Conservation (phyloP, 2,113 vertebrate genomes). For the Cynopterus brachyotis region DNA sequence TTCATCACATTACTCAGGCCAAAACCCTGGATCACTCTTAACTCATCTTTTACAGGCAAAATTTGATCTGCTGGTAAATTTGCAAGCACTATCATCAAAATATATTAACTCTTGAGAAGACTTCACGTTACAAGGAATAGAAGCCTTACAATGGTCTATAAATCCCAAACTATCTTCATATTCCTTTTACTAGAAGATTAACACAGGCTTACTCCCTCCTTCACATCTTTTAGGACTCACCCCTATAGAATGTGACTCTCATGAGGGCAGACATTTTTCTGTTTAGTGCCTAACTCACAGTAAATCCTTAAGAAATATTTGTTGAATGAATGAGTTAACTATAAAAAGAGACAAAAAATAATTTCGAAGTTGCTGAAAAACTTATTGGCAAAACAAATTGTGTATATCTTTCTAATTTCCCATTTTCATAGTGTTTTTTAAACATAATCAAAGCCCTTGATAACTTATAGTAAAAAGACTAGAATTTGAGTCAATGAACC, state of each 20-base stretch:
- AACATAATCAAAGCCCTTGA: neutral
- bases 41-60: neutral
- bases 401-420: neutral
- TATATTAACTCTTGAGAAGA: neutral
- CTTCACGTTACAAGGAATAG: neutral
- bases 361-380: slow-evolving; percentile 6
- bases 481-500: neutral
- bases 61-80: neutral
- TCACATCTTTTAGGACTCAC: neutral
- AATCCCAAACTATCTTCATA: neutral
- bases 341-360: neutral
- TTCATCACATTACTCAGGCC: neutral
- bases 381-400: slow-evolving; percentile 1
- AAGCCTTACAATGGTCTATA: neutral
- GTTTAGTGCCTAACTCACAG: neutral
- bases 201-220: neutral
- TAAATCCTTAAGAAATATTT: neutral
- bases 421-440: slow-evolving; percentile 6
- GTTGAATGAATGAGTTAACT: neutral
- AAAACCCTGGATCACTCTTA: neutral
- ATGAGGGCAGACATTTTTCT: neutral
- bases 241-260: neutral
- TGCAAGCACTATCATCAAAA: neutral
- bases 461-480: neutral
- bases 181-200: neutral